phyloP scores from a whole-genome alignment of 2,113 vertebrate species.

The Oxyruncus cristatus region DNA sequence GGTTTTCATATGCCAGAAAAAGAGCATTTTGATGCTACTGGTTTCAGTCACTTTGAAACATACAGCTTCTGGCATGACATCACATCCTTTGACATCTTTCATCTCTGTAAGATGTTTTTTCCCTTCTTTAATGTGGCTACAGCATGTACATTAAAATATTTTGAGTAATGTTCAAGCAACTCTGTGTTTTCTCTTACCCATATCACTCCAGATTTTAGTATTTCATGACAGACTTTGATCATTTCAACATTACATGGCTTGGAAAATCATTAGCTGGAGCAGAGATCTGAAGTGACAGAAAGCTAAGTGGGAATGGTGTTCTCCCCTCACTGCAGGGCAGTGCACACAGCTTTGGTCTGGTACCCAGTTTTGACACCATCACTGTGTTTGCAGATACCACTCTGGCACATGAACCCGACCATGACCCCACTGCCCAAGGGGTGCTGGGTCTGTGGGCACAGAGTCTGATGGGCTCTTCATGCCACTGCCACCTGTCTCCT shows the following conservation, averaged over 20 bases:
- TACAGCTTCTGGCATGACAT: neutral
- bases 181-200: neutral
- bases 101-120: neutral
- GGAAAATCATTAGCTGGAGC: neutral
- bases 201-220: neutral
- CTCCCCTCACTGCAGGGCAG: neutral
- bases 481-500: neutral
- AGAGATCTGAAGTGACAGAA: neutral
- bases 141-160: conserved; percentile 34
- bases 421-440: accelerated
- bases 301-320: neutral
- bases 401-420: accelerated
- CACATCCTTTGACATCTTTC: neutral
- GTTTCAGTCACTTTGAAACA: neutral
- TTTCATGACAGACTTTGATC: neutral
- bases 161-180: neutral
- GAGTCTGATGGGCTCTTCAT: neutral
- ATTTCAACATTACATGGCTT: accelerated
- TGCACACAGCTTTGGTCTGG: accelerated
- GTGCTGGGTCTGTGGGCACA: accelerated
- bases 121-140: neutral
- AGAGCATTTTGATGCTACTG: neutral
- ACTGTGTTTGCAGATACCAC: accelerated
- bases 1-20: neutral
- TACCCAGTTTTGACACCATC: neutral